Evolutionary conservation across 2,113 vertebrate genomes (phyloP), one percentile per base, ranked within the genome.

Genomic region (Pelecanoides urinatrix): DNA sequence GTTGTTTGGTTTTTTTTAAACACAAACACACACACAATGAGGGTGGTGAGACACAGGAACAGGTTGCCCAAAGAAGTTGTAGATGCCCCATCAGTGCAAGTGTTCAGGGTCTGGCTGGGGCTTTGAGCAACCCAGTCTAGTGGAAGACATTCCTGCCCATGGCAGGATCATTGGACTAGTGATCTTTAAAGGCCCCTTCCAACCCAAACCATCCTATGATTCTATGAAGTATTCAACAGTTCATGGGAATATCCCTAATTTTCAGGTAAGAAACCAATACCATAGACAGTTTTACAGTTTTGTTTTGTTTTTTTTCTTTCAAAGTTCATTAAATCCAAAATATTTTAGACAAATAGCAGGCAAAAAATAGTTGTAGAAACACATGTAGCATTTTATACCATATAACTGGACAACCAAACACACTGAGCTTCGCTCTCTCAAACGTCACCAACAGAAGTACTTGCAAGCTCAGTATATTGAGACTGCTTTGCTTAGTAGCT

Each of bases 241-340:
- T 74, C 16, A 40, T 8, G 0, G 0, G 4, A 38, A 59, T 18
- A 59, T 3, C 12, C 19, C 5, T 10, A 34, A 50, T 32, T 62
- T 72, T 58, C 38, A 87, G 34, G 12, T 19, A 56, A 50, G 52
- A 74, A 85, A 32, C 3, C 13, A 88, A 25, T 15, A 65, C 32
- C 22, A 30, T 6, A 19, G 6, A 17, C 8, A 23, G 9, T 14
- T 26, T 56, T 9, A 11, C 40, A 13, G 11, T 45, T 45, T 16
- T 32, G 42, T 13, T 26, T 55, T n/a, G 42, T 18, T 62, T 67
- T 16, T 74, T 42, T 27, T 8, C 9, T 45, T 63, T 34, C 0
- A 0, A 38, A 52, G 19, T 26, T 77, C 12, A 76, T 56, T 61
- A 62, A 77, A 40, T 20, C 23, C 11, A 45, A 63, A 22, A 3